A percentile compares a stretch with the other conserved stretches of the same genome.
phyloP scores from a whole-genome alignment of 2,888 invertebrate genomes.

The Argyresthia albistria region DNA sequence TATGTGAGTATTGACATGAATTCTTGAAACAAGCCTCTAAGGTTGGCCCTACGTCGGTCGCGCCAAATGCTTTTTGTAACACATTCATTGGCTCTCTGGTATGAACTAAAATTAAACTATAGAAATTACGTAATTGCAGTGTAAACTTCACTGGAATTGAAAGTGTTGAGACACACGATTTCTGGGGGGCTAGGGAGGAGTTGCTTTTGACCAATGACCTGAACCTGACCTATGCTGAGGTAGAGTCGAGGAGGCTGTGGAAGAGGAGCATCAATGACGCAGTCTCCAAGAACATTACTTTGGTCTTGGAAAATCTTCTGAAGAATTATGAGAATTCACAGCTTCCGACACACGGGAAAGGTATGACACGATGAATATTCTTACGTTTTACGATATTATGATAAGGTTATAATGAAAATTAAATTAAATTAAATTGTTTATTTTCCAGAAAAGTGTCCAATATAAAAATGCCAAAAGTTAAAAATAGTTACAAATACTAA shows the following conservation, averaged over 20 bases:
- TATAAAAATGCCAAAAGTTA: no score
- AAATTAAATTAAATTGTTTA: no score
- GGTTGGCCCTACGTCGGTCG: not conserved
- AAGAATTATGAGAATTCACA: conserved; percentile 94
- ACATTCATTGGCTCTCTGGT: no score
- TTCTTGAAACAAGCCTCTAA: no score
- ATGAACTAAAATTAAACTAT: no score
- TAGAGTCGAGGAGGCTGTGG: conserved; percentile 26
- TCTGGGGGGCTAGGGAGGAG: conserved; percentile 40
- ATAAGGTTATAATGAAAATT: no score
- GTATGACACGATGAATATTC: conserved; percentile 54
- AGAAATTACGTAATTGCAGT: not conserved
- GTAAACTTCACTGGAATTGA: conserved; percentile 14
- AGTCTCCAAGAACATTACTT: conserved; percentile 87
- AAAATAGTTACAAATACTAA: no score
- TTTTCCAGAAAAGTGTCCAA: no score
- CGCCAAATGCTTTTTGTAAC: not conserved
- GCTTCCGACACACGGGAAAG: conserved; percentile 90
- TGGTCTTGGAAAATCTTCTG: conserved; percentile 87
- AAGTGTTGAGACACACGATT: conserved; percentile 18
- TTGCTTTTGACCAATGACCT: conserved; percentile 44
- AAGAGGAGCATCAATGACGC: conserved; percentile 75
- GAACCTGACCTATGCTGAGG: conserved; percentile 42
- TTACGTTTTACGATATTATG: no score
- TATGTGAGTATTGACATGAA: no score